These are phyloP conservation scores for Sinella curviseta DNA, from an alignment of 1,140 invertebrate genomes.

Conservation along the genomic window DNA sequence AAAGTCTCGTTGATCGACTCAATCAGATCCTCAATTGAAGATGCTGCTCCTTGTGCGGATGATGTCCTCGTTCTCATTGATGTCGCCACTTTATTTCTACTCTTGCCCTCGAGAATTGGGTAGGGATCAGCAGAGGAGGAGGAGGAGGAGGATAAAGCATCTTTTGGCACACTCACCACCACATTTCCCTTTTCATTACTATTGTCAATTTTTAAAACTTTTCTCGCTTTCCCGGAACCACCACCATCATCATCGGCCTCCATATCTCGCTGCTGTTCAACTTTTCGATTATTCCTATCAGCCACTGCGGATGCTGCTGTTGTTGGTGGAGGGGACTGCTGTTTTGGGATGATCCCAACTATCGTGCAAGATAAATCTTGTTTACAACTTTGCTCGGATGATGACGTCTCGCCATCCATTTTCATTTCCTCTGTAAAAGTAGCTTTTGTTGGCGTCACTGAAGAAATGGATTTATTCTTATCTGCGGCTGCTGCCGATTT, in stretches of 20 bases:
- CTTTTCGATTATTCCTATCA: not conserved
- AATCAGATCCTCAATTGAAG: conserved; percentile 40
- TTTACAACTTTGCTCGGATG: conserved; percentile 14
- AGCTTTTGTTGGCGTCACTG: not conserved
- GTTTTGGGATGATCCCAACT: conserved; percentile 26
- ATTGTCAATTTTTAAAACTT: not conserved
- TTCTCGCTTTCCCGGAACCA: not conserved
- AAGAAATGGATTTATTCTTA: not conserved
- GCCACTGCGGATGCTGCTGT: not conserved
- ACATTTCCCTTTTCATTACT: conserved; percentile 16
- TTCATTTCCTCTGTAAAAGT: conserved; percentile 1
- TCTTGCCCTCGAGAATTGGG: conserved; percentile 10
- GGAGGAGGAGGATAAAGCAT: no score
- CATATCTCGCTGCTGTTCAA: conserved; percentile 2
- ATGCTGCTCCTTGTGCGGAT: not conserved
- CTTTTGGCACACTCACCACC: not conserved
- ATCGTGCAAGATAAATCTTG: conserved; percentile 21
- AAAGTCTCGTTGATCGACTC: conserved; percentile 42
- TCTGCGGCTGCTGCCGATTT: not conserved
- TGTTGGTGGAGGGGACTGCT: conserved; percentile 5
- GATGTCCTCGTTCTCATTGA: no score
- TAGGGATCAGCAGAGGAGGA: not conserved
- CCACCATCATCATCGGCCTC: not conserved
- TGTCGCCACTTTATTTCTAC: conserved; percentile 20
- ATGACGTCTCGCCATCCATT: conserved; percentile 13